phyloP scores from a whole-genome alignment of 2,888 invertebrate genomes.

The Acrobasis consociella region DNA sequence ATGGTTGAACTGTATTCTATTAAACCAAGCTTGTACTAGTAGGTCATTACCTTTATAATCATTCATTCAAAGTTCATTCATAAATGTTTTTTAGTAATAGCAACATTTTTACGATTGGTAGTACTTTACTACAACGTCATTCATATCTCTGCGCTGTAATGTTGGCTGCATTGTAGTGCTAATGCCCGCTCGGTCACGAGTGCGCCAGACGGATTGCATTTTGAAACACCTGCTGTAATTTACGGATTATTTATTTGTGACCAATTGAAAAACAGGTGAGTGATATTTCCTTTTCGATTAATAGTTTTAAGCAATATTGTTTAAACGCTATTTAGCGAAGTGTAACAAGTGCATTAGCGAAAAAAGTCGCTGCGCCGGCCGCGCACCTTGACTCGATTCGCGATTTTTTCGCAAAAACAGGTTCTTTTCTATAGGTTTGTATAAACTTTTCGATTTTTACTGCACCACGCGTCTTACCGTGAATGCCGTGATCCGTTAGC shows the following conservation, averaged over 20 bases:
- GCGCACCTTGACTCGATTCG: slow-evolving; percentile 6
- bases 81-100: not conserved
- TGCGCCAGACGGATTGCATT: slow-evolving; percentile 52
- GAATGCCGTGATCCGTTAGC: slow-evolving; percentile 26
- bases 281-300: slow-evolving; percentile 25
- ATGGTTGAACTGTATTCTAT: too few relatives aligned
- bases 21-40: not conserved
- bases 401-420: slow-evolving; percentile 58
- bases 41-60: not conserved
- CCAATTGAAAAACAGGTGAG: slow-evolving; percentile 46
- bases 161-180: slow-evolving; percentile 69
- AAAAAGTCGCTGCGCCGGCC: slow-evolving; percentile 50
- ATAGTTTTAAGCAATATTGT: slow-evolving; percentile 1
- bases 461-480: slow-evolving; percentile 37
- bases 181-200: slow-evolving; percentile 78
- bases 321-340: not conserved
- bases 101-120: slow-evolving; percentile 14
- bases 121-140: slow-evolving; percentile 21
- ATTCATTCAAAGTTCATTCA: not conserved
- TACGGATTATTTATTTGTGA: slow-evolving; percentile 44
- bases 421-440: slow-evolving; percentile 47
- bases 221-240: slow-evolving; percentile 47
- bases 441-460: slow-evolving; percentile 52
- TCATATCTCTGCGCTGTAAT: slow-evolving; percentile 37
- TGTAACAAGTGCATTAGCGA: slow-evolving; percentile 32